These are phyloP conservation scores for Anolis apletophallus DNA, from an alignment of 2,797 vertebrate species.

Conservation along the genomic window DNA sequence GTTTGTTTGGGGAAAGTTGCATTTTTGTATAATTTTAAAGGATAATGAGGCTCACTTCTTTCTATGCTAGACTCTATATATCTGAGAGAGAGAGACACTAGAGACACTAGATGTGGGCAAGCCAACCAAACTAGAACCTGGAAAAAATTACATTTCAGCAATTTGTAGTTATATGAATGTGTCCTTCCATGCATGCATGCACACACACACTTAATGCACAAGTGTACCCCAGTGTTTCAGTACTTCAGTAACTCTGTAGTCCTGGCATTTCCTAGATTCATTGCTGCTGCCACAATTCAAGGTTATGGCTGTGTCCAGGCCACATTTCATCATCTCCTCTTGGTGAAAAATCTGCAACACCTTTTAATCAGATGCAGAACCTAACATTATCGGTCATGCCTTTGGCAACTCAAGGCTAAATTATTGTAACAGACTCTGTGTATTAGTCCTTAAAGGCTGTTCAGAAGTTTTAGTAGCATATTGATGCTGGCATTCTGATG, in stretches of 20 bases:
- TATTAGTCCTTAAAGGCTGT: neutral
- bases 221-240: neutral
- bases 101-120: neutral
- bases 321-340: neutral
- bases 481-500: neutral
- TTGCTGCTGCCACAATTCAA: neutral
- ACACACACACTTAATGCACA: neutral
- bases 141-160: neutral
- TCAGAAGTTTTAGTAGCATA: neutral
- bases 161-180: neutral
- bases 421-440: neutral
- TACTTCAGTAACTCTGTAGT: neutral
- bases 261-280: neutral
- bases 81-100: no score
- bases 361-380: slow-evolving; percentile 5
- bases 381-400: neutral
- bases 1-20: no score
- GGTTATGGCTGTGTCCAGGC: neutral
- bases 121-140: neutral
- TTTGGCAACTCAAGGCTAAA: slow-evolving; percentile 1
- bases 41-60: no score
- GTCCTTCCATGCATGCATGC: neutral
- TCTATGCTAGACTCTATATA: no score
- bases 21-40: no score
- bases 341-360: neutral